Conservation (phyloP, 1,140 invertebrate genomes). For the Cydia strobilella region DNA sequence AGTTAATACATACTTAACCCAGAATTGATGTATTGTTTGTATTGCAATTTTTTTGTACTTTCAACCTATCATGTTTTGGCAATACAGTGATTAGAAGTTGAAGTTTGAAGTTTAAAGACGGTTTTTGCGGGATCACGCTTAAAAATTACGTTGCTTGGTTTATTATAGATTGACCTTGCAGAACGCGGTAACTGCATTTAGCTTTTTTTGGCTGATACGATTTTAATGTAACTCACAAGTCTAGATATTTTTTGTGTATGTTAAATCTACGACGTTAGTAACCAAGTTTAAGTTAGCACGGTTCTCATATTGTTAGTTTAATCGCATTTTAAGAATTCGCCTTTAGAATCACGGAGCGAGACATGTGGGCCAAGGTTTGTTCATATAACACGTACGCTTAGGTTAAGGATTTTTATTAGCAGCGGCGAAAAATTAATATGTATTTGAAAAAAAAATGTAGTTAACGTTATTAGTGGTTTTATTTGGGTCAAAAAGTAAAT, state of each 20-base stretch:
- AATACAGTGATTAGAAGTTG: too few species aligned
- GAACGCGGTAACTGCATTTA: constrained; percentile 6
- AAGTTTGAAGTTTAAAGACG: not conserved
- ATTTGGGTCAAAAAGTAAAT: not conserved
- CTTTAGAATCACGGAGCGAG: constrained; percentile 23
- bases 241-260: not conserved
- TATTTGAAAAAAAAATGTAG: constrained; percentile 11
- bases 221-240: not conserved
- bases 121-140: not conserved
- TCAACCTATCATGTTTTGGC: too few species aligned
- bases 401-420: constrained; percentile 26
- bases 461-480: not conserved
- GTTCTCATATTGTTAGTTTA: constrained; percentile 20
- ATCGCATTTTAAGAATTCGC: constrained; percentile 24
- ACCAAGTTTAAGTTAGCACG: not conserved
- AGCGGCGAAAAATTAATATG: constrained; percentile 20
- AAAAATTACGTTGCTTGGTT: not conserved
- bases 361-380: constrained; percentile 25
- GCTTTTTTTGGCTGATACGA: not conserved
- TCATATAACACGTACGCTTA: constrained; percentile 29
- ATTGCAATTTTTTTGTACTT: too few species aligned
- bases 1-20: too few species aligned
- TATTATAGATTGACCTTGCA: not conserved
- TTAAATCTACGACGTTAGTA: not conserved
- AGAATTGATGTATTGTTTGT: too few species aligned